Evolutionary conservation across 1,140 invertebrate species (phyloP).

Genomic region (Habropoda laboriosa): DNA sequence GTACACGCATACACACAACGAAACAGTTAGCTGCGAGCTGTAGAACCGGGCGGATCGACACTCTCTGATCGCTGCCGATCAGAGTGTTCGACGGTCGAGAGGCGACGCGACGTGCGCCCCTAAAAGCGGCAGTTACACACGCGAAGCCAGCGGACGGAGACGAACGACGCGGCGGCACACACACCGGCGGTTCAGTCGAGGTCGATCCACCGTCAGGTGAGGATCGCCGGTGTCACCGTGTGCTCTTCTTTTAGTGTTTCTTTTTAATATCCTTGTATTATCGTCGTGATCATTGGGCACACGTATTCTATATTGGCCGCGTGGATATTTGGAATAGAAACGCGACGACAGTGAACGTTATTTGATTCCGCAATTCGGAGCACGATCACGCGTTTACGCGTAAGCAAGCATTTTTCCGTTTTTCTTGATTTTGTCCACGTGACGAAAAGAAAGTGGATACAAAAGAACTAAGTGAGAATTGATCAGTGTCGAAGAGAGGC

Average conservation of each 20-base stretch:
- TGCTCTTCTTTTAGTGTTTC: too few species aligned
- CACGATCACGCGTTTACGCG: background rate
- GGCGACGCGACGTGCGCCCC: slow-evolving; percentile 27
- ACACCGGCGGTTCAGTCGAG: slow-evolving; percentile 48
- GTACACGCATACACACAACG: slow-evolving; percentile 11
- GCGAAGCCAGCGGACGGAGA: background rate
- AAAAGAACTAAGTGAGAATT: slow-evolving; percentile 1
- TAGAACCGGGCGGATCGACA: slow-evolving; percentile 11
- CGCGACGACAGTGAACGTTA: background rate
- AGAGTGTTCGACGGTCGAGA: slow-evolving; percentile 17
- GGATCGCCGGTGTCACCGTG: slow-evolving; percentile 22
- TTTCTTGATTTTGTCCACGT: background rate
- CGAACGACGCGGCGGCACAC: slow-evolving; percentile 8
- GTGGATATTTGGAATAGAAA: background rate
- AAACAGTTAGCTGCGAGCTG: slow-evolving; percentile 31
- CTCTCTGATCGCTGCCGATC: slow-evolving; percentile 3
- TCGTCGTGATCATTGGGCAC: too few species aligned
- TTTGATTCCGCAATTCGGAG: too few species aligned
- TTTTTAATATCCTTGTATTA: too few species aligned
- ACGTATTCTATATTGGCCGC: background rate
- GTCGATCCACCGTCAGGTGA: slow-evolving; percentile 48
- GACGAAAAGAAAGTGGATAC: background rate
- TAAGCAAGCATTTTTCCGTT: too few species aligned
- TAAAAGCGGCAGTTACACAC: slow-evolving; percentile 30
- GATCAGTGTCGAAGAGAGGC: background rate